A percentile compares a stretch with the other conserved stretches of the same genome.
These are phyloP conservation scores for Acipenser ruthenus DNA, from an alignment of 2,797 vertebrate genomes.

Conservation along the genomic window DNA sequence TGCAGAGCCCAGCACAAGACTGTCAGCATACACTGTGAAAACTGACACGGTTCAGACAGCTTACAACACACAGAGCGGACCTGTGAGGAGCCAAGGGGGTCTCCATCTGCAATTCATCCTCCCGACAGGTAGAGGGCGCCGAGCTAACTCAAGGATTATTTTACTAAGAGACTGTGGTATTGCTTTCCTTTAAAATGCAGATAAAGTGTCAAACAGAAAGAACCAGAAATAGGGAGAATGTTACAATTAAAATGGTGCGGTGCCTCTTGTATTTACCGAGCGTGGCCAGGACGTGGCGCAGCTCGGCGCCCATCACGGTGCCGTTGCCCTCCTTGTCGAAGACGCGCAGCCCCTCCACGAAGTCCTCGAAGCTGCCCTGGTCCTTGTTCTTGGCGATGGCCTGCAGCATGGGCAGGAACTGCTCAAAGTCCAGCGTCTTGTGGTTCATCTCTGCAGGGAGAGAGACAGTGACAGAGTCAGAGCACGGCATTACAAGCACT, in stretches of 20 bases:
- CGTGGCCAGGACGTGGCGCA: slow-evolving; percentile 86
- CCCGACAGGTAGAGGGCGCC: too few species aligned
- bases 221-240: too few species aligned
- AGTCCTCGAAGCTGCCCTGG: slow-evolving; percentile 84
- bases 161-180: too few species aligned
- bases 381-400: slow-evolving; percentile 89
- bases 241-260: neutral
- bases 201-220: too few species aligned
- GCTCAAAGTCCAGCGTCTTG: slow-evolving; percentile 83
- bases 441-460: slow-evolving; percentile 71
- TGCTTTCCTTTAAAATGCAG: too few species aligned
- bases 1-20: slow-evolving; percentile 23
- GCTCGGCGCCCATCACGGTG: slow-evolving; percentile 85
- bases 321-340: slow-evolving; percentile 93
- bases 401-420: slow-evolving; percentile 89
- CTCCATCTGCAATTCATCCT: too few species aligned
- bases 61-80: too few species aligned
- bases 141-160: too few species aligned
- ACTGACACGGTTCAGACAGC: neutral
- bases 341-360: slow-evolving; percentile 80
- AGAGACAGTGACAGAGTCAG: neutral
- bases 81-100: too few species aligned
- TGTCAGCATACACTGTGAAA: neutral
- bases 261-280: slow-evolving; percentile 57
- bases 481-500: neutral